These are phyloP conservation scores for Ricordea florida DNA, from an alignment of 92 coral and sea anemone genomes.

Conservation along the genomic window DNA sequence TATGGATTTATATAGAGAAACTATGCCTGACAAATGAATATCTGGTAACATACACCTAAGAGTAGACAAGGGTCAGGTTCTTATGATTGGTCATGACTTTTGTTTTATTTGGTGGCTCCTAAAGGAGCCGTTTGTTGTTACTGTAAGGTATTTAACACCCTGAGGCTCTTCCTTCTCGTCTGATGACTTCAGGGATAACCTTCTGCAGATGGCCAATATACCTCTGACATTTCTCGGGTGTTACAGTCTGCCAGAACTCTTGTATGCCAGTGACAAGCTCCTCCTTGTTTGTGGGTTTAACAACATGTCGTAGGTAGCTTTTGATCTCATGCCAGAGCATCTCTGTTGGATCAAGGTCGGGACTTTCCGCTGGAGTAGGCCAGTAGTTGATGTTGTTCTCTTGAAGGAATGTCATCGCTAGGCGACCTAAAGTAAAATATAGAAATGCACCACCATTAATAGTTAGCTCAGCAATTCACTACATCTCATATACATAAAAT, in stretches of 20 bases:
- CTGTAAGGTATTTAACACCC: constrained; percentile 1
- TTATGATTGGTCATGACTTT: too few species aligned
- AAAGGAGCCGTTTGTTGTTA: constrained; percentile 69
- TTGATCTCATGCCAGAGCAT: constrained; percentile 29
- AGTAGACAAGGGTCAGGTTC: too few species aligned
- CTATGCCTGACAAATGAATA: too few species aligned
- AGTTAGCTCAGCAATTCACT: too few species aligned
- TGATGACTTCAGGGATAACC: constrained; percentile 19
- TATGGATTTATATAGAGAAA: too few species aligned
- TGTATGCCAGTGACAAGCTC: constrained; percentile 7
- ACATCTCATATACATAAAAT: too few species aligned
- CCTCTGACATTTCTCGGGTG: background rate
- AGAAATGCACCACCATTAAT: too few species aligned
- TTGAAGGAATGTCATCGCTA: constrained; percentile 5
- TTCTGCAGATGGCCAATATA: constrained; percentile 33
- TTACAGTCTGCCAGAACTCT: background rate
- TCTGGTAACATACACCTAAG: too few species aligned
- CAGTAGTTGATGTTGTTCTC: constrained; percentile 16
- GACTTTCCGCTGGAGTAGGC: constrained; percentile 42
- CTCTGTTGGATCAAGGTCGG: constrained; percentile 42
- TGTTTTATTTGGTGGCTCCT: constrained; percentile 66
- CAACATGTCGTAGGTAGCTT: background rate
- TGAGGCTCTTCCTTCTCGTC: background rate
- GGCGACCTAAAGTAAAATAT: too few species aligned
- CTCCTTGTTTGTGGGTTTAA: constrained; percentile 28